Conservation (phyloP, 2,797 vertebrate species). For the Phoeniculus purpureus region DNA sequence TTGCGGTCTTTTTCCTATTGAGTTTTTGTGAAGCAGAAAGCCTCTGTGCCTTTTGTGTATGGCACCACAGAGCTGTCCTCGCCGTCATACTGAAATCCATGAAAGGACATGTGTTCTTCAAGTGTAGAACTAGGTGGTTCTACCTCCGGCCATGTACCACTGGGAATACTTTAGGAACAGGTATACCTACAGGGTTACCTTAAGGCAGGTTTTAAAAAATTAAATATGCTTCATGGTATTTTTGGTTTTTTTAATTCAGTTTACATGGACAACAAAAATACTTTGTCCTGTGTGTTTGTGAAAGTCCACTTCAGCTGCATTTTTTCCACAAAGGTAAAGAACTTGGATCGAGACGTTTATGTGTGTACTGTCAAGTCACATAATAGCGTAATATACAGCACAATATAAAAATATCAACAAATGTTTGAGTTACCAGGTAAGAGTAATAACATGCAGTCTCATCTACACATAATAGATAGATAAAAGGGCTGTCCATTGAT, state of each 20-base stretch:
- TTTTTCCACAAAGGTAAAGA: not conserved
- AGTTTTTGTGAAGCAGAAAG: not conserved
- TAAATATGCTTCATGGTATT: not conserved
- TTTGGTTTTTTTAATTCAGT: not conserved
- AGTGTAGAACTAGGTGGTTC: not conserved
- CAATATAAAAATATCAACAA: not conserved
- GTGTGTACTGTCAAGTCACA: not conserved
- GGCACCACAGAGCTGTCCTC: not conserved
- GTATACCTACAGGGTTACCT: too few species aligned
- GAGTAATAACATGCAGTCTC: not conserved
- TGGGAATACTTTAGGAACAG: not conserved
- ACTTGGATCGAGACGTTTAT: not conserved
- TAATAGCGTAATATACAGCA: too few species aligned
- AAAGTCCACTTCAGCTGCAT: not conserved
- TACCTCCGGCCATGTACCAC: not conserved
- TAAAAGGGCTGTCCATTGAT: not conserved
- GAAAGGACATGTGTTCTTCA: not conserved
- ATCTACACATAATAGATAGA: not conserved
- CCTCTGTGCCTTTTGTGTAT: not conserved
- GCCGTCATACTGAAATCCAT: not conserved
- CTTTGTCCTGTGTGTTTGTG: not conserved
- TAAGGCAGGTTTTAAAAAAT: not conserved
- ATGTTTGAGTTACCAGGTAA: not conserved
- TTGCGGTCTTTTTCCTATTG: not conserved
- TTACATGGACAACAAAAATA: not conserved